phyloP scores from a whole-genome alignment of 2,797 vertebrate genomes.

The Helostoma temminkii region DNA sequence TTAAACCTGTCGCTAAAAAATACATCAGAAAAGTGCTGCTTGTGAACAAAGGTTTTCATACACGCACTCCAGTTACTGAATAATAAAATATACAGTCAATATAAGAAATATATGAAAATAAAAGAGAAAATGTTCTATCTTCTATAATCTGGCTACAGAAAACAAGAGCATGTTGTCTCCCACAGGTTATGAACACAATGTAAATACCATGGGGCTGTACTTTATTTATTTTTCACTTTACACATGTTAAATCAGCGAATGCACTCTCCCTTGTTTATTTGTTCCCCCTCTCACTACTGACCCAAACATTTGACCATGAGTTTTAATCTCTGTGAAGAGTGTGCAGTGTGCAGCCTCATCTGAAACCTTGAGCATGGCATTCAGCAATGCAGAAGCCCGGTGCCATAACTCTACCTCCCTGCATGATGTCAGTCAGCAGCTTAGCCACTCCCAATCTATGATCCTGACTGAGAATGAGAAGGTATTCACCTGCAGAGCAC shows the following conservation, averaged over 20 bases:
- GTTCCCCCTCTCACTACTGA: slow-evolving; percentile 17
- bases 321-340: slow-evolving; percentile 63
- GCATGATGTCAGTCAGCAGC: slow-evolving; percentile 59
- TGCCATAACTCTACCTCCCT: slow-evolving; percentile 33
- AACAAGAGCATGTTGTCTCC: too few species aligned
- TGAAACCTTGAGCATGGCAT: slow-evolving; percentile 72
- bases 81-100: slow-evolving; percentile 9
- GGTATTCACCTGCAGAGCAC: slow-evolving; percentile 68
- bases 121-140: not conserved
- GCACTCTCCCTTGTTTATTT: slow-evolving; percentile 21
- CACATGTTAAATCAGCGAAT: slow-evolving; percentile 11
- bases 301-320: slow-evolving; percentile 24
- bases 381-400: slow-evolving; percentile 42
- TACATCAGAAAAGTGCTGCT: not conserved
- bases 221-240: not conserved
- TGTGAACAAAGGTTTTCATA: not conserved
- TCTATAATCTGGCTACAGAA: not conserved
- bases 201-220: not conserved
- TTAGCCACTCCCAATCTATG: slow-evolving; percentile 83
- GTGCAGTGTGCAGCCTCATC: slow-evolving; percentile 80
- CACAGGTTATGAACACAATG: too few species aligned
- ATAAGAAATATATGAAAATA: too few species aligned
- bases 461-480: slow-evolving; percentile 81
- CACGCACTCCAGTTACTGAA: not conserved
- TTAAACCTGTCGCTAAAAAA: not conserved